Base-by-base conservation (phyloP, 2,113 vertebrate species). In the Glaucomys volans region DNA sequence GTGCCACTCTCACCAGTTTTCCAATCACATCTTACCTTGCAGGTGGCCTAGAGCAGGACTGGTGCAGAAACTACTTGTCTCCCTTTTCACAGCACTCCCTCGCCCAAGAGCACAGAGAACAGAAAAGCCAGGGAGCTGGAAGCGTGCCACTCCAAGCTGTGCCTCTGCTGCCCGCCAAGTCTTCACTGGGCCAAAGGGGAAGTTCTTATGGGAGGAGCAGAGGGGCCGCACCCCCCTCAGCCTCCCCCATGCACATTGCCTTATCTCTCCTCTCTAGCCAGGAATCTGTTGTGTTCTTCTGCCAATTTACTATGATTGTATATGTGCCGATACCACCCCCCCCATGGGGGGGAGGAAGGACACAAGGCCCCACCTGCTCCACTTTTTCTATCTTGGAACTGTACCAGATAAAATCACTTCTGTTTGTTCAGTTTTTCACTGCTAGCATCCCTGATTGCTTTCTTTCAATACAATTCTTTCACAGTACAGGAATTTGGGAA, bases 351-450 rank as follows among this genome's bases (percentile, higher is more conserved):
- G 89, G 83, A 28, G n/a, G 74, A 57, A 74, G 86, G 94, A 84
- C 69, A 72, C 87, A 54, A 75, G 97, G 97, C 98, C 98, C 98
- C 76, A 59, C 97, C 97, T 98, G 98, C 97, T 97, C 97, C 95
- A 98, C 98, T 96, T 98, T 99, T 99, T 99, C 98, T 98, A 99
- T 98, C 97, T 98, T 98, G 98, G 94, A 95, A 98, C 98, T 98
- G 96, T 98, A 98, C 97, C 94, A 98, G 98, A 99, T 98, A 99
- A 98, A 98, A 97, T 97, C 97, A 98, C 98, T 98, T 98, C 98
- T 98, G 97, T 98, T 97, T 95, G 97, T 96, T 97, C 79, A 24
- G 92, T 98, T 98, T 98, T 98, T 98, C 97, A 98, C 91, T 71
- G 59, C 84, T 75, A 35, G 96, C 93, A 30, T 54, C 87, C 95